These are phyloP conservation scores for Oreotrochilus melanogaster DNA, from an alignment of 2,113 vertebrate genomes.

Conservation along the genomic window DNA sequence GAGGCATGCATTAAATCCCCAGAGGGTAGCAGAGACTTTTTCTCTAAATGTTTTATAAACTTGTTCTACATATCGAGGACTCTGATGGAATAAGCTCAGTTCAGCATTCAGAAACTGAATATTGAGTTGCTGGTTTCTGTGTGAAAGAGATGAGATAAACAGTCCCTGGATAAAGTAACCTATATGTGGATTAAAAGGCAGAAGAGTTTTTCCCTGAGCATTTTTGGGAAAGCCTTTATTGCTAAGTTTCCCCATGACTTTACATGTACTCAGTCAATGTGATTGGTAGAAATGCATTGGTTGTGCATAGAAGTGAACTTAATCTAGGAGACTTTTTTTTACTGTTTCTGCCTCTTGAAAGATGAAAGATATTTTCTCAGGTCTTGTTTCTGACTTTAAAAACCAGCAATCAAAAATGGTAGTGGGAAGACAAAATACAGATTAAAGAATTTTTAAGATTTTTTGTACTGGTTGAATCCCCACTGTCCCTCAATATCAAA, in stretches of 20 bases:
- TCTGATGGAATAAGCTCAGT: not conserved
- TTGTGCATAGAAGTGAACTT: slow-evolving; percentile 6
- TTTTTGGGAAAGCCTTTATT: slow-evolving; percentile 9
- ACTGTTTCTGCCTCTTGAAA: not conserved
- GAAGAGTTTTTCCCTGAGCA: not conserved
- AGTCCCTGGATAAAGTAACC: not conserved
- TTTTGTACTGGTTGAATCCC: not conserved
- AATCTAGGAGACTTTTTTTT: not conserved
- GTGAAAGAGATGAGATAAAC: slow-evolving; percentile 11
- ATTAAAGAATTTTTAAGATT: not conserved
- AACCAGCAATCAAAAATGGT: not conserved
- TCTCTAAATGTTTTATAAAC: not conserved
- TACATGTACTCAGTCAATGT: not conserved
- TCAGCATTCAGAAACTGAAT: not conserved
- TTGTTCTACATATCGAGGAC: not conserved
- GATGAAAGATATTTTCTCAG: not conserved
- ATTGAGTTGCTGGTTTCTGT: not conserved
- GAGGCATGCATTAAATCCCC: not conserved
- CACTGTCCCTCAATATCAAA: not conserved
- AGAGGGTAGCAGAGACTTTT: not conserved
- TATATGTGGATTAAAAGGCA: not conserved
- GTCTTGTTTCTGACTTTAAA: not conserved
- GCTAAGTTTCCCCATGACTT: not conserved
- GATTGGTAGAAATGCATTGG: not conserved
- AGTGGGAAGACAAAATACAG: not conserved